A percentile compares a stretch with the other conserved stretches of the same genome.
These are phyloP conservation scores for Pseudopodoces humilis DNA, from an alignment of 2,113 vertebrate species.

Conservation along the genomic window DNA sequence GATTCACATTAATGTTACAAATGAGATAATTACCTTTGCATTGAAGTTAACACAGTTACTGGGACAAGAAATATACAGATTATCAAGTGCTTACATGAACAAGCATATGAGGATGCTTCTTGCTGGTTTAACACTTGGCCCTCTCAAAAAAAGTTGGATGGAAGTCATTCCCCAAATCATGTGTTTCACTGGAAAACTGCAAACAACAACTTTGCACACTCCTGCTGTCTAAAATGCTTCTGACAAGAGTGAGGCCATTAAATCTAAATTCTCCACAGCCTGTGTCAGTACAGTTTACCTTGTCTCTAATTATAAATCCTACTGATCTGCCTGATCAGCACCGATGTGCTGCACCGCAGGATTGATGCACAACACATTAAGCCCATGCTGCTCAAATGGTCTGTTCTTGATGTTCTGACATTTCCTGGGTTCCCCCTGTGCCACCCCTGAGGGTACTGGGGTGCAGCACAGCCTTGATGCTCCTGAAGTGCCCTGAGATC, in stretches of 20 bases:
- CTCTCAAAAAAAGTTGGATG: not conserved
- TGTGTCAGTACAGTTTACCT: not conserved
- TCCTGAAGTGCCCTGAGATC: not conserved
- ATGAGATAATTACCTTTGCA: not conserved
- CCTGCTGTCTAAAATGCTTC: not conserved
- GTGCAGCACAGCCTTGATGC: not conserved
- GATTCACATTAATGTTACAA: not conserved
- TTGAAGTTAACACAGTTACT: not conserved
- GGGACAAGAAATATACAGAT: not conserved
- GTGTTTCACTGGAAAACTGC: not conserved
- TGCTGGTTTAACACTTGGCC: not conserved
- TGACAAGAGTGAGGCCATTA: not conserved
- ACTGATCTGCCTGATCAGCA: not conserved
- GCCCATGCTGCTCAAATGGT: not conserved
- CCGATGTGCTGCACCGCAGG: accelerated
- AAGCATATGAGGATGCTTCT: not conserved
- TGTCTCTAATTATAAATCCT: not conserved
- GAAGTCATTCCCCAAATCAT: not conserved
- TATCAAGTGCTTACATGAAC: not conserved
- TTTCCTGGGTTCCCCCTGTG: not conserved
- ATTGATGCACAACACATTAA: not conserved
- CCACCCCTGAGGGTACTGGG: not conserved
- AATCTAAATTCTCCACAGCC: not conserved
- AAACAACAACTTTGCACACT: not conserved
- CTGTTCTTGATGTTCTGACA: not conserved